Conservation (phyloP, 2,888 invertebrate species). For the Ashinkailepas kermadecensis region DNA sequence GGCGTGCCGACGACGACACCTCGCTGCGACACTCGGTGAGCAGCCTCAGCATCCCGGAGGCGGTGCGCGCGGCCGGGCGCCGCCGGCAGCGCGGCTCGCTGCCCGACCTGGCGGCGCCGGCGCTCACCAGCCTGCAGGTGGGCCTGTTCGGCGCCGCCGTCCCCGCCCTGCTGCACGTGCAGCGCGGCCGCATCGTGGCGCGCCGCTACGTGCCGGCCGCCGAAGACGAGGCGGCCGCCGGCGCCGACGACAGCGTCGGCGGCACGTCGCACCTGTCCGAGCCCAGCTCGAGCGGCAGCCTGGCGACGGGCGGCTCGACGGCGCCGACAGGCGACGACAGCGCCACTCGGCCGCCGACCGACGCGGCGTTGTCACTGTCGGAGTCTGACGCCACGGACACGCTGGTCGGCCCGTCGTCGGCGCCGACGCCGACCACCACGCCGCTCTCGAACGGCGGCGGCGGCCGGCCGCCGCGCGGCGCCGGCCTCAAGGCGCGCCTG, state of each 20-base stretch:
- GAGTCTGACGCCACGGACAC: slow-evolving; percentile 8
- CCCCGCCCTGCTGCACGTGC: neutral
- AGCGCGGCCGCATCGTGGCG: neutral
- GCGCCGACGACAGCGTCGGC: neutral
- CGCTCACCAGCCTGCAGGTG: slow-evolving; percentile 7
- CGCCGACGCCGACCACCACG: neutral
- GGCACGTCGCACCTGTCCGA: neutral
- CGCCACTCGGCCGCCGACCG: neutral
- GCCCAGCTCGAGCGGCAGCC: slow-evolving; percentile 13
- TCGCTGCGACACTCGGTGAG: slow-evolving; percentile 39
- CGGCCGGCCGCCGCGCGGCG: slow-evolving; percentile 11
- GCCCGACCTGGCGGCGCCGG: slow-evolving; percentile 12
- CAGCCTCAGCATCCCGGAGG: slow-evolving; percentile 39
- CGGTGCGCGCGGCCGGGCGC: slow-evolving; percentile 16
- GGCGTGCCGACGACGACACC: slow-evolving; percentile 27
- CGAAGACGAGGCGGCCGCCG: neutral
- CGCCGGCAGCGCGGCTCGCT: neutral
- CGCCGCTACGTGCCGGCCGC: neutral
- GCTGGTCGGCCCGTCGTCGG: neutral
- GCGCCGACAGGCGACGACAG: neutral
- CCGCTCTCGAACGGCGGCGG: neutral
- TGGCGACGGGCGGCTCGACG: neutral
- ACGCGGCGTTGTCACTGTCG: neutral
- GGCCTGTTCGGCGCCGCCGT: slow-evolving; percentile 5
- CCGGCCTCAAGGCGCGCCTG: neutral